Evolutionary conservation across 2,113 vertebrate species (phyloP).

Genomic region (Cathartes aura): DNA sequence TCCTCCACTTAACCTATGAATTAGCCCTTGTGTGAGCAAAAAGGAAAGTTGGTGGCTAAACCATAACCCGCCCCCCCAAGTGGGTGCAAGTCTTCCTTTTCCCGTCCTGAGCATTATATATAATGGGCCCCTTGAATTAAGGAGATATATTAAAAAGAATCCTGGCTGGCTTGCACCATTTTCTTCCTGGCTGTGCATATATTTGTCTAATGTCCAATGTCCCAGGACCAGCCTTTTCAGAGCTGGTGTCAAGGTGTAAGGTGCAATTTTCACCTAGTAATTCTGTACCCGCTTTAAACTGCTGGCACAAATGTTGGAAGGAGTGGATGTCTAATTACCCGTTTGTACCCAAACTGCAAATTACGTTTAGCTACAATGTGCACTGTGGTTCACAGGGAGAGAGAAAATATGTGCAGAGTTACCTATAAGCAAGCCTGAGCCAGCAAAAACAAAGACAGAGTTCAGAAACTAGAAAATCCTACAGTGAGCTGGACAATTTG

Average conservation of each 20-base stretch:
- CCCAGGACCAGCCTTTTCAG: neutral
- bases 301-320: constrained; percentile 23
- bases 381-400: constrained; percentile 25
- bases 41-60: constrained; percentile 65
- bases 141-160: constrained; percentile 56
- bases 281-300: constrained; percentile 1
- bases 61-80: constrained; percentile 28
- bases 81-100: constrained; percentile 63
- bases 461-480: constrained; percentile 33
- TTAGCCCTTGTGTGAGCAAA: constrained; percentile 67
- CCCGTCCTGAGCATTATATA: neutral
- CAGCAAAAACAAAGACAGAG: constrained; percentile 34
- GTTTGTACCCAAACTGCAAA: constrained; percentile 28
- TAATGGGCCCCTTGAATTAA: constrained; percentile 61
- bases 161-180: constrained; percentile 40
- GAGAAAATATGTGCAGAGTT: constrained; percentile 11
- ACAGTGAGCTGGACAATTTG: neutral
- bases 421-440: constrained; percentile 5
- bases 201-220: constrained; percentile 29
- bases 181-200: constrained; percentile 35
- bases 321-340: constrained; percentile 21
- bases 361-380: constrained; percentile 29
- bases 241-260: constrained; percentile 46
- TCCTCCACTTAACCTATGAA: constrained; percentile 72
- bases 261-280: constrained; percentile 51